Evolutionary conservation across 1,140 invertebrate genomes (phyloP), one percentile per base, ranked within the genome.

Genomic region (Drosophila trapezifrons): DNA sequence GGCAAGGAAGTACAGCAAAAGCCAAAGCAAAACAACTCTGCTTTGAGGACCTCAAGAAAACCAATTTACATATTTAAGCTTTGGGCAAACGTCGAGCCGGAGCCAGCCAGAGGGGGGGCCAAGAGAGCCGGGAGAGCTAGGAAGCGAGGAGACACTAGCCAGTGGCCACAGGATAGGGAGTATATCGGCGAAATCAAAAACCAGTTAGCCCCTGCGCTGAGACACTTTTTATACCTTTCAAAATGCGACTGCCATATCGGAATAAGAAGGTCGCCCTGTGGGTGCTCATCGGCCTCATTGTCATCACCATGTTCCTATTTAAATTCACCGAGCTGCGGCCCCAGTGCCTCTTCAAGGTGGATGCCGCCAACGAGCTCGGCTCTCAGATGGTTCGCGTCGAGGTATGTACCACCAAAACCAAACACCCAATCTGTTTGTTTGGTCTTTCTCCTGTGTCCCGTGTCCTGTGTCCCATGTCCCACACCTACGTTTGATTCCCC

Each of bases 261-360:
- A 92, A 91, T 69, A 90, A 87, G 63, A 92, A 91, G 71, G 69
- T 89, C 51, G 82, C 91, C 72, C 82, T 92, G 57, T 92, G 91
- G 91, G 87, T 91, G 52, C 76, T 92, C 56, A 76, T 92, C 27
- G 86, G 77, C 59, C 73, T 92, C 63, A 80, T 92, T 64, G 91
- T 90, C 52, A 76, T 92, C 75, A 92, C 89, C 38, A 92, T 92
- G 91, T 91, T 92, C 83, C 71, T 92, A 71, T 91, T 92, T 73
- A 92, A 92, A 77, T 92, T 91, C 69, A 91, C 90, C 69, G 91
- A 92, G 42, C 64, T 92, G 71, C 81, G 91, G n/a, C 91, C 91
- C 35, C 90, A 79, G 52, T 92, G 91, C 72, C 84, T 92, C 57
- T 92, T 92, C 75, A 84, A 79, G 47, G 65, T 91, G 69, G 91